A percentile compares a stretch with the other conserved stretches of the same genome.
phyloP scores from a whole-genome alignment of 2,797 vertebrate genomes.

The Poeciliopsis infans region DNA sequence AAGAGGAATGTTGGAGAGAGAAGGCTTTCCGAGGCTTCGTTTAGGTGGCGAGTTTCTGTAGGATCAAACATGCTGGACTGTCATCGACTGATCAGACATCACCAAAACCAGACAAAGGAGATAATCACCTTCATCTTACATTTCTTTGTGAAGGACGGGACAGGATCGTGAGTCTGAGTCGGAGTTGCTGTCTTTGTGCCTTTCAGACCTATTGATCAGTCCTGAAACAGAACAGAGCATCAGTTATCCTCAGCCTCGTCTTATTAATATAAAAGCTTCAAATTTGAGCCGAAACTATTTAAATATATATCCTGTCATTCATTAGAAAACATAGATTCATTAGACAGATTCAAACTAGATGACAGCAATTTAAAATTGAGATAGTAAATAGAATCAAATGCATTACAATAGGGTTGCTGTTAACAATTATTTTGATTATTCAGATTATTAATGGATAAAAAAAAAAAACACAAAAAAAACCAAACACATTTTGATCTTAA shows the following conservation, averaged over 20 bases:
- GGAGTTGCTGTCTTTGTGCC: conserved; percentile 83
- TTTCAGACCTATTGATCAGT: conserved; percentile 90
- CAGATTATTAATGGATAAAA: too few species aligned
- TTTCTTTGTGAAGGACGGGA: conserved; percentile 84
- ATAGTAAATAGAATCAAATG: too few species aligned
- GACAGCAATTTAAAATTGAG: too few species aligned
- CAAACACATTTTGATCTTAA: too few species aligned
- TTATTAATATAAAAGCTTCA: not conserved
- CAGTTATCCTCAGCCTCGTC: not conserved
- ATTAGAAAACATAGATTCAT: too few species aligned
- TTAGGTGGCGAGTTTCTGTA: conserved; percentile 86
- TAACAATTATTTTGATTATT: too few species aligned
- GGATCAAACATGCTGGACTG: not conserved
- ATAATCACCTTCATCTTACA: conserved; percentile 76
- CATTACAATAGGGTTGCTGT: too few species aligned
- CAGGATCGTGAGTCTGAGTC: conserved; percentile 86
- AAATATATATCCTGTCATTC: not conserved
- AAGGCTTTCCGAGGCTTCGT: conserved; percentile 92
- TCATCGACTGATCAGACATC: conserved; percentile 5
- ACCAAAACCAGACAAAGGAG: not conserved
- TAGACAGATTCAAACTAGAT: too few species aligned
- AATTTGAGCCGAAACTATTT: not conserved
- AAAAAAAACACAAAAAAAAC: too few species aligned
- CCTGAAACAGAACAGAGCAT: conserved; percentile 71
- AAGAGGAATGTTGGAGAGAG: conserved; percentile 89